These are phyloP conservation scores for Thamnaconus septentrionalis DNA, from an alignment of 2,113 vertebrate species.

Conservation along the genomic window DNA sequence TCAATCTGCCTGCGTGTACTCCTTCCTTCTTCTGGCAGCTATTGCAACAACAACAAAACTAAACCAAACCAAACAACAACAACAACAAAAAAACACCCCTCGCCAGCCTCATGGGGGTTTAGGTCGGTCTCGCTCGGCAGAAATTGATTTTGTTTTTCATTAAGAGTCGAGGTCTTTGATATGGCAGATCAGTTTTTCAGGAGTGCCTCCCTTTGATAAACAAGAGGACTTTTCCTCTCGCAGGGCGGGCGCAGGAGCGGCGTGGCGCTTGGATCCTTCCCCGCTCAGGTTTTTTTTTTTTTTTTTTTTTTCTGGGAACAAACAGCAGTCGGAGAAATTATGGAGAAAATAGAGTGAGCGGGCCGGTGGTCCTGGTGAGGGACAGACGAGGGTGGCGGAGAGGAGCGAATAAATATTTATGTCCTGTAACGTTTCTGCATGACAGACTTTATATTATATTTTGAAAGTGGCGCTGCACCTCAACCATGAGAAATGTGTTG, in stretches of 20 bases:
- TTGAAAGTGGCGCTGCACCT: constrained; percentile 60
- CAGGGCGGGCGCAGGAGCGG: constrained; percentile 16
- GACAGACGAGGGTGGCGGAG: constrained; percentile 64
- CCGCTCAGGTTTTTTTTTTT: constrained; percentile 11
- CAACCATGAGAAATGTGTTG: constrained; percentile 62
- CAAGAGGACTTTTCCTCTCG: constrained; percentile 41
- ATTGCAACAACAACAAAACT: constrained; percentile 32
- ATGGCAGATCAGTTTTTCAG: constrained; percentile 67
- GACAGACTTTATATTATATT: constrained; percentile 72
- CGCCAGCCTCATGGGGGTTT: constrained; percentile 52
- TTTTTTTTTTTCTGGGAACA: constrained; percentile 2
- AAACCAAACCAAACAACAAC: background rate
- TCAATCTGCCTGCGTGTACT: constrained; percentile 32
- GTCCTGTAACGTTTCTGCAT: constrained; percentile 71
- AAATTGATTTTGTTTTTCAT: constrained; percentile 56
- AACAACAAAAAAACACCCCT: too few species aligned
- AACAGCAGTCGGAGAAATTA: constrained; percentile 45
- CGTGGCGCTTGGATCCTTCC: constrained; percentile 36
- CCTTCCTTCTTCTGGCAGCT: constrained; percentile 12
- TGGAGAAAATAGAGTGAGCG: constrained; percentile 19
- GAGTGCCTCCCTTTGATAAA: constrained; percentile 70
- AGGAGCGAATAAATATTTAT: constrained; percentile 76
- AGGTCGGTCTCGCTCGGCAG: constrained; percentile 26
- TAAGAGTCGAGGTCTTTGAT: constrained; percentile 66
- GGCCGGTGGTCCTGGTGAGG: constrained; percentile 25